Evolutionary conservation across 2,888 invertebrate species (phyloP).

Genomic region (Kuschelorhynchus macadamiae): DNA sequence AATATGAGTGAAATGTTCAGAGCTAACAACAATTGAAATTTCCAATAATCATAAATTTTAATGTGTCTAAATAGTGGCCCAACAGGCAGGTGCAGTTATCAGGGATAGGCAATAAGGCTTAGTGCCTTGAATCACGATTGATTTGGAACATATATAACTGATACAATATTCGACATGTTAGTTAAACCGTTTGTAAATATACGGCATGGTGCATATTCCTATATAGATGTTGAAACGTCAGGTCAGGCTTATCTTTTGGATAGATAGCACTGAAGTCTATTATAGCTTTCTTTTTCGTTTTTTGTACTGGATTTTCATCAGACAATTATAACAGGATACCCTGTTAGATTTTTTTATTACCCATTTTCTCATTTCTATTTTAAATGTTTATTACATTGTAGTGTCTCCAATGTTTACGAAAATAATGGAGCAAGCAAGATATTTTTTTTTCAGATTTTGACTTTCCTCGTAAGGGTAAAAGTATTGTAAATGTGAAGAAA

Average conservation of each 20-base stretch:
- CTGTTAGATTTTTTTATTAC: no score
- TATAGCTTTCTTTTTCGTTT: no score
- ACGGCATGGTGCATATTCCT: slow-evolving; percentile 52
- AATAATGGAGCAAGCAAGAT: no score
- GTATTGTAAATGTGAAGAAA: no score
- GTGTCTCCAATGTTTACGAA: no score
- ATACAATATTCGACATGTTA: slow-evolving; percentile 57
- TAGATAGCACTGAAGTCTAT: background rate
- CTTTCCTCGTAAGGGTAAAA: no score
- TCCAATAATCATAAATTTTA: slow-evolving; percentile 42
- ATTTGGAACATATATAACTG: slow-evolving; percentile 58
- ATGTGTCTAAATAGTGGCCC: slow-evolving; percentile 15
- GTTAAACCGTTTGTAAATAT: slow-evolving; percentile 65
- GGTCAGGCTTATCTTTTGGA: slow-evolving; percentile 6
- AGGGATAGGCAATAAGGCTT: slow-evolving; percentile 53
- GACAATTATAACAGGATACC: no score
- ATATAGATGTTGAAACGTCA: slow-evolving; percentile 15
- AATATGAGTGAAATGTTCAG: background rate
- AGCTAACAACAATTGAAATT: slow-evolving; percentile 13
- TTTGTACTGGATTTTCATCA: no score
- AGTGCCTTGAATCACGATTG: slow-evolving; percentile 57
- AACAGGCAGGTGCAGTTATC: slow-evolving; percentile 45
- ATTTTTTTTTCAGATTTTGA: no score
- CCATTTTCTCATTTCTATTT: no score
- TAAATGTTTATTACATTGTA: no score